A percentile compares a stretch with the other conserved stretches of the same genome.
These are phyloP conservation scores for Procambarus clarkii DNA, from an alignment of 1,140 invertebrate genomes.

Conservation along the genomic window DNA sequence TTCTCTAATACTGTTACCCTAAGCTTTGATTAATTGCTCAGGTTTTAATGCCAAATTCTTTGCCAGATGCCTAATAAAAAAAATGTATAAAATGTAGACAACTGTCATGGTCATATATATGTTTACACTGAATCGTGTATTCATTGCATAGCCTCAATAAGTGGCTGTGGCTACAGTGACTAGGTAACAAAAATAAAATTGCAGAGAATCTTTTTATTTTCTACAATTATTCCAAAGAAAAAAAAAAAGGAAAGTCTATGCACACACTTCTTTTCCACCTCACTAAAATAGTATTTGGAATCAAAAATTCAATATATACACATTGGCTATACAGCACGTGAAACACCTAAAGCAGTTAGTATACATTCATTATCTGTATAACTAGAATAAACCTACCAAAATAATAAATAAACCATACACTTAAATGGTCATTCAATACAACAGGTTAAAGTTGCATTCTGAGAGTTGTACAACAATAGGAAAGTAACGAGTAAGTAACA, in stretches of 20 bases:
- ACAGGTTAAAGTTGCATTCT: conserved; percentile 16
- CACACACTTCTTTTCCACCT: conserved; percentile 15
- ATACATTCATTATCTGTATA: conserved; percentile 56
- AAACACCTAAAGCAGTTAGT: conserved; percentile 56
- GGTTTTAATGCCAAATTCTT: too few species aligned
- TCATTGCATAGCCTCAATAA: too few species aligned
- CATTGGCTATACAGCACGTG: conserved; percentile 38
- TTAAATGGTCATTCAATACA: conserved; percentile 32
- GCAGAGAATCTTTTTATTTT: conserved; percentile 31
- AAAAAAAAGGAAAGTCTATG: conserved; percentile 45
- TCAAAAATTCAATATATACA: conserved; percentile 51
- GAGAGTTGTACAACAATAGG: conserved; percentile 33
- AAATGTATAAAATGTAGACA: too few species aligned
- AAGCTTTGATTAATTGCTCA: too few species aligned
- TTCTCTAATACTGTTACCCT: too few species aligned
- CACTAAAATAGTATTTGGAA: conserved; percentile 59
- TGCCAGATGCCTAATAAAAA: too few species aligned
- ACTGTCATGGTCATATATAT: too few species aligned
- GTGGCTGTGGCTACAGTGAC: too few species aligned
- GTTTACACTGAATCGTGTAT: too few species aligned
- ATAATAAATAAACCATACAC: conserved; percentile 51
- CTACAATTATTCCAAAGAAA: conserved; percentile 52
- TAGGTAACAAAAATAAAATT: background rate
- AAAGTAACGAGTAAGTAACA: conserved; percentile 3
- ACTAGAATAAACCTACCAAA: conserved; percentile 52